Evolutionary conservation across 2,113 vertebrate species (phyloP), one percentile per base, ranked within the genome.

Genomic region (Nerophis ophidion): DNA sequence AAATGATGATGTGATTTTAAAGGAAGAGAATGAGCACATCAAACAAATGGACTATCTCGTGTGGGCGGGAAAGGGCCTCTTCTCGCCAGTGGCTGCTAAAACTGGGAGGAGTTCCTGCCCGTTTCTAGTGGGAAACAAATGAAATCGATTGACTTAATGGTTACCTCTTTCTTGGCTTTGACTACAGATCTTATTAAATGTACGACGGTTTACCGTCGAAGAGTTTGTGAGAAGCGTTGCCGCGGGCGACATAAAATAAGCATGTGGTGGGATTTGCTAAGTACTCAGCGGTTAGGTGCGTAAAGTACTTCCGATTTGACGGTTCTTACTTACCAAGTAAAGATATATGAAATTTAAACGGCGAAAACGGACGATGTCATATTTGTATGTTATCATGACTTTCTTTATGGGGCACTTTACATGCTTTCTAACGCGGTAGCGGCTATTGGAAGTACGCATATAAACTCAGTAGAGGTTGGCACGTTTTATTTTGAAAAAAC

Each of bases 51-150:
- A 38, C 15, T 35, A 36, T 15, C 52, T 11, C 16, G 8, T 9
- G 66, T 72, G 70, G 83, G 81, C 17, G 72, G 68, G 54, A 0
- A 0, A 15, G 57, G 15, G 13, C 58, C 48, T 48, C 26, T 2
- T 26, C 48, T 66, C 68, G 70, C 77, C 75, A 81, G 48, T 85
- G 56, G 58, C 49, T 60, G 60, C 48, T 13, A 14, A 6, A 13
- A n/a, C 15, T 57, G 75, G 76, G 81, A 71, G 83, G 83, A 80
- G 63, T 57, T 69, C 54, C 49, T 9, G 45, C 38, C 48, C 17
- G 65, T 78, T 81, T 58, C 71, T 71, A 71, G 76, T 66, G 70
- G 33, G 11, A 7, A 52, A 51, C 26, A 52, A 52, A 12, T 7
- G 7, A 12, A 44, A 44, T 4, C 40, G 10, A 44, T 12, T 44